Base-by-base conservation (phyloP, 2,113 vertebrate species). In the Coracopsis vasa region DNA sequence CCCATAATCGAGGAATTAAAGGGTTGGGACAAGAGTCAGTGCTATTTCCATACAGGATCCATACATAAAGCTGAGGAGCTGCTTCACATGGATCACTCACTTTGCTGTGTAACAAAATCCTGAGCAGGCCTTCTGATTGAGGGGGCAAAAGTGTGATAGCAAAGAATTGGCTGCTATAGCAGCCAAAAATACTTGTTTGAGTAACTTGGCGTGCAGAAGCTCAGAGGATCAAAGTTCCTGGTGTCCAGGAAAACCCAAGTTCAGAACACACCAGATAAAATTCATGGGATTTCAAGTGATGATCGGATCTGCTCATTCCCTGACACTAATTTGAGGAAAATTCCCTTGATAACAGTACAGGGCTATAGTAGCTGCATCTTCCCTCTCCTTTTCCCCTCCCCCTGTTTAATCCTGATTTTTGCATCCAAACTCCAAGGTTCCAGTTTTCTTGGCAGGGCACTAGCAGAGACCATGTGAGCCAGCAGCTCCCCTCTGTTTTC, bases 81-180 rank as follows among this genome's bases (percentile, higher is more conserved):
- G 45, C 44, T 79, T 47, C 2, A 0, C 1, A 0, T 21, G 9
- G 73, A 9, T 78, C 13, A 11, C 21, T 29, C 58, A 16, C 31
- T 74, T 61, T 37, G 9, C 48, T 86, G 39, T 0, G 0, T 78
- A 51, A 31, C 48, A 39, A 6, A 20, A 17, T 56, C 77, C 45
- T 50, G 69, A 81, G n/a, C 16, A 16, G 71, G 56, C 60, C 47
- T 27, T 79, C 41, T 48, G 33, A 35, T n/a, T 0, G 0, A 65
- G 56, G 27, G 60, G 11, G 7, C 10, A 29, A 14, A 60, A 75
- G 13, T 33, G 8, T 5, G 44, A 24, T 37, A 58, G 31, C 31
- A 73, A 62, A 50, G 44, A 45, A 15, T 2, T 24, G 16, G 31
- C 44, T 51, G 16, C 45, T 88, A 0, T 1, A 48, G 53, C 1